Base-by-base conservation (phyloP, 2,888 invertebrate genomes). In the Encarsia formosa region DNA sequence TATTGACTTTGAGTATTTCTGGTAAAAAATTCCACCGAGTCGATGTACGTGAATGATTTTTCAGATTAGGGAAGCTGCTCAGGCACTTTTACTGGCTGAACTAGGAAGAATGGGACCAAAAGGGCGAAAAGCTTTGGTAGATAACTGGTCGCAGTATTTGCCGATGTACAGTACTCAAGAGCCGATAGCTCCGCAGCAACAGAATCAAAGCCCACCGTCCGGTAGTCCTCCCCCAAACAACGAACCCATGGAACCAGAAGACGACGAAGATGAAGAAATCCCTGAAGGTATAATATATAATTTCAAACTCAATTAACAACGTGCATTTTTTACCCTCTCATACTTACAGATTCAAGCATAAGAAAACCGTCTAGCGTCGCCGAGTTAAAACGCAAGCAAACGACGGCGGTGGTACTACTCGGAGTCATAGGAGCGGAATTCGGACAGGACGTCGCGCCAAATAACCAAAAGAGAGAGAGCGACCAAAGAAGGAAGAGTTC, bases 401-500 rank as follows among this genome's bases (percentile, higher is more conserved):
- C 97, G 0, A 97, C 98, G 0, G 93, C 99, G 0, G 95, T 99
- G 0, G 94, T 99, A 4, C 76, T 99, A 46, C 75, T 99, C 34
- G 98, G 97, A 0, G 98, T 99, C 0, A 93, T 99, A 47, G 99
- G 99, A 0, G 94, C 98, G 0, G 97, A 99, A 76, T 99, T 98
- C 69, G 98, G 98, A 0, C 94, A 95, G 70, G 98, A 98, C 69
- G 90, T 97, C 44, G 83, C 87, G 1, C 82, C 82, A 34, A 83
- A 83, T 24, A 82, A 79, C 63, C 84, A 83, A 62, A 76, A 80
- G 41, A 75, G 82, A 13, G 80, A 81, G 45, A 80, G 78, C 16
- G 86, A 81, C 61, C 73, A 75, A 31, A 82, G 85, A 59, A 79
- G 86, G 54, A 89, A 87, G 75, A 90, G 86, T 59, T 89, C 88